Conservation (phyloP, 2,888 invertebrate genomes). For the Habrosyne pyritoides region DNA sequence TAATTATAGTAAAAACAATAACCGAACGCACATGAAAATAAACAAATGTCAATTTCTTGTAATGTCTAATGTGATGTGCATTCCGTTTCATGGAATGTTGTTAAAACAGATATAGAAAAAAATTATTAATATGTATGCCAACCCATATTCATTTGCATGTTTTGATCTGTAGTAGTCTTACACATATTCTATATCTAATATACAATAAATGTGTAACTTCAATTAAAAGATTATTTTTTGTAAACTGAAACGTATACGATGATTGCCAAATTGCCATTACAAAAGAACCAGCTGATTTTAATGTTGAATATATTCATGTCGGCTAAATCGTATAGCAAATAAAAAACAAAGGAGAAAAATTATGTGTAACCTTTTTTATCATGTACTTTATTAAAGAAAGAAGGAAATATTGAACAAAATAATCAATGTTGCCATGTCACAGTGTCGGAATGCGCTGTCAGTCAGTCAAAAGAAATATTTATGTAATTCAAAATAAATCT, state of each 20-base stretch:
- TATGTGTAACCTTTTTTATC: too few relatives aligned
- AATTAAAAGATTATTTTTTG: neutral
- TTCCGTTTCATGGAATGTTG: neutral
- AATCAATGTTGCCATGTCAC: neutral
- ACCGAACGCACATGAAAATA: neutral
- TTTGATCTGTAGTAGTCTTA: too few relatives aligned
- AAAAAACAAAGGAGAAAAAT: too few relatives aligned
- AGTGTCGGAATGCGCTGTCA: neutral
- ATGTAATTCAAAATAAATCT: constrained; percentile 61
- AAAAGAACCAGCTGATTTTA: neutral
- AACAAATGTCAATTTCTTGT: neutral
- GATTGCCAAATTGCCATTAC: neutral
- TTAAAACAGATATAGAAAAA: too few relatives aligned
- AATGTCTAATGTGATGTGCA: neutral
- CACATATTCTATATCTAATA: too few relatives aligned
- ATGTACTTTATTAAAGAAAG: neutral
- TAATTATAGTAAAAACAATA: too few relatives aligned
- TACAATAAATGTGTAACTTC: too few relatives aligned
- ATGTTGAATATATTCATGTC: too few relatives aligned
- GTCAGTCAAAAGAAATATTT: constrained; percentile 36
- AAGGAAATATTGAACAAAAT: neutral
- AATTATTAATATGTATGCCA: too few relatives aligned
- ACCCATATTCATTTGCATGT: too few relatives aligned
- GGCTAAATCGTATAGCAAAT: too few relatives aligned
- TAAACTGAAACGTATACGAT: neutral